These are phyloP conservation scores for Oryzias woworae DNA, from an alignment of 2,113 vertebrate species.

Conservation along the genomic window DNA sequence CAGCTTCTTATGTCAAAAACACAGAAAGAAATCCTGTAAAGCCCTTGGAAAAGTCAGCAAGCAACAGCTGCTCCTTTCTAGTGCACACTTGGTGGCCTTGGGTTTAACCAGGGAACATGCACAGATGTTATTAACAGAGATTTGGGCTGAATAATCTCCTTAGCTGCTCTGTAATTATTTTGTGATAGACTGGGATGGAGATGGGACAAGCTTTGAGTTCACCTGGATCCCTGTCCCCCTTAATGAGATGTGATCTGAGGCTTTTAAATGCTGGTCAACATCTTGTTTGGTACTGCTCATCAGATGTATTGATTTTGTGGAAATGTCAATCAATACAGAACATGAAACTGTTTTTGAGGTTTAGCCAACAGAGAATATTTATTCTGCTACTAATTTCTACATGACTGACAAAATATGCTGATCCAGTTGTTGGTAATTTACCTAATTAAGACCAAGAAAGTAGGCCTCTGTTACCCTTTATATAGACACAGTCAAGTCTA, in stretches of 20 bases:
- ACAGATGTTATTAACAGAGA: conserved; percentile 68
- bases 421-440: too few species aligned
- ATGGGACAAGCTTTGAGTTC: conserved; percentile 31
- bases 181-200: conserved; percentile 21
- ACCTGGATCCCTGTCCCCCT: conserved; percentile 16
- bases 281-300: background rate
- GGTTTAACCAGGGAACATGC: conserved; percentile 40
- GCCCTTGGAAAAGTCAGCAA: conserved; percentile 28
- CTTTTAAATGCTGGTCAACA: conserved; percentile 8
- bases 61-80: conserved; percentile 35
- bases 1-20: conserved; percentile 15
- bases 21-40: conserved; percentile 19
- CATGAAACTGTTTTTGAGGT: background rate
- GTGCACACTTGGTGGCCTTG: conserved; percentile 27
- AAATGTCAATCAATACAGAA: too few species aligned
- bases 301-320: too few species aligned
- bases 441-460: too few species aligned
- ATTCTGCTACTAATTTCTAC: background rate
- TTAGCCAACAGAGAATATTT: background rate
- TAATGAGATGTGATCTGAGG: background rate
- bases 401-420: background rate
- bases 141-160: conserved; percentile 74
- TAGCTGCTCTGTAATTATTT: conserved; percentile 60
- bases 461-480: too few species aligned
- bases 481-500: too few species aligned